Evolutionary conservation across 2,113 vertebrate genomes (phyloP), one percentile per base, ranked within the genome.

Genomic region (Anthoscopus minutus): DNA sequence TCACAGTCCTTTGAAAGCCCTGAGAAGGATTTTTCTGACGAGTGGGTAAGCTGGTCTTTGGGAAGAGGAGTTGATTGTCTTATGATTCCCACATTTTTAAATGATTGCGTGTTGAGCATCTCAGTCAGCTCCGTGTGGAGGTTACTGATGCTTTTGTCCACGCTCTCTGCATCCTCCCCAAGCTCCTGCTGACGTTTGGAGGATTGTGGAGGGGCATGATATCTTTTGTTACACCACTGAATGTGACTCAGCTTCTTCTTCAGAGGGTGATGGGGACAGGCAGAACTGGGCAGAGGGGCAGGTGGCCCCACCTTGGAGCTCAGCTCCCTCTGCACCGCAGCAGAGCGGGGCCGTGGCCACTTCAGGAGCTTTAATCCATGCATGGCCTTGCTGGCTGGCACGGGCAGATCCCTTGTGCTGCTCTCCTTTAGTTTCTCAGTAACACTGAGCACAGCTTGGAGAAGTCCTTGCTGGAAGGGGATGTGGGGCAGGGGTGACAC

Each of bases 151-250:
- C 20, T 74, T 86, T 33, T 73, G 61, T 50, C 37, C n/a, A 1
- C 0, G 2, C 8, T 82, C 47, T 38, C 42, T 61, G 45, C 33
- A 11, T 48, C 42, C 53, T 71, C 44, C 57, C 47, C 61, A 18
- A 1, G 30, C 7, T 8, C 21, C n/a, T 2, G 42, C n/a, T 51
- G 4, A 3, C 0, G 0, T 28, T 60, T 15, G 61, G 0, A 1
- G 62, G 33, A 27, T 18, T 2, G 1, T 44, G 27, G 21, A 7
- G 33, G 31, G 19, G 4, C 0, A 0, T 4, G 2, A 2, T 19
- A 4, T 4, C 40, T 47, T 42, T 33, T 64, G 9, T 81, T 23
- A 67, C 53, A 33, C 7, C n/a, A 2, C 3, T 18, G 56, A 6
- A 6, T 31, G 60, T 35, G 7, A 3, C 71, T 76, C 11, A 17